A percentile compares a stretch with the other conserved stretches of the same genome.
These are phyloP conservation scores for Platyscapa corneri DNA, from an alignment of 1,140 invertebrate genomes.

Conservation along the genomic window DNA sequence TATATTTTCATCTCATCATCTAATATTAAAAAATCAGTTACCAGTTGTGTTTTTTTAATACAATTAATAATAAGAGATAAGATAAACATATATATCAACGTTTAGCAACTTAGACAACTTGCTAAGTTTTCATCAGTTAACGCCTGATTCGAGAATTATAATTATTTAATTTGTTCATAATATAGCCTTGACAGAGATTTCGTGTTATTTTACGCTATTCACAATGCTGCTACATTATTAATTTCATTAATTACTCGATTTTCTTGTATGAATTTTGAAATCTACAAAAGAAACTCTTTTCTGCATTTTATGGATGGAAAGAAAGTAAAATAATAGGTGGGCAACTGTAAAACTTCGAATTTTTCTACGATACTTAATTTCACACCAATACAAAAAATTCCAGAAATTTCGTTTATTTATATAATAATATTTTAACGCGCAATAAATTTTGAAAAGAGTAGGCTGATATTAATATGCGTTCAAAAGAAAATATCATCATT, in stretches of 20 bases:
- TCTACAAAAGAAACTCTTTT: slow-evolving; percentile 11
- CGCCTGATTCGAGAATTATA: too few relatives aligned
- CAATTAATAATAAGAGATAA: too few relatives aligned
- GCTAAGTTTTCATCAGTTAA: too few relatives aligned
- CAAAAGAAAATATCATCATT: slow-evolving; percentile 11
- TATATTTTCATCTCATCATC: too few relatives aligned
- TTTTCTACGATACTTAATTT: background rate
- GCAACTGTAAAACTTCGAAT: background rate
- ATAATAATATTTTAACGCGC: background rate
- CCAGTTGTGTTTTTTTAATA: too few relatives aligned
- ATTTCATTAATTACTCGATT: slow-evolving; percentile 31
- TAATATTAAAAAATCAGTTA: too few relatives aligned
- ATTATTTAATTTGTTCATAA: too few relatives aligned
- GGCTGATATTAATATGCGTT: background rate
- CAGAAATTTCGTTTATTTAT: background rate
- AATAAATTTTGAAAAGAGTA: slow-evolving; percentile 5
- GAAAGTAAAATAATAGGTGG: background rate
- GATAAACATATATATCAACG: too few relatives aligned
- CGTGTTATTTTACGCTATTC: too few relatives aligned
- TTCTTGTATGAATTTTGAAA: too few relatives aligned
- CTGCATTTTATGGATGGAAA: slow-evolving; percentile 23
- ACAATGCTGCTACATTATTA: background rate
- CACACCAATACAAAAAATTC: background rate
- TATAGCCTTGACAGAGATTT: too few relatives aligned
- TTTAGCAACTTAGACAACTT: too few relatives aligned